Evolutionary conservation across 92 coral and sea anemone genomes (phyloP).

Genomic region (Siderastrea siderea): DNA sequence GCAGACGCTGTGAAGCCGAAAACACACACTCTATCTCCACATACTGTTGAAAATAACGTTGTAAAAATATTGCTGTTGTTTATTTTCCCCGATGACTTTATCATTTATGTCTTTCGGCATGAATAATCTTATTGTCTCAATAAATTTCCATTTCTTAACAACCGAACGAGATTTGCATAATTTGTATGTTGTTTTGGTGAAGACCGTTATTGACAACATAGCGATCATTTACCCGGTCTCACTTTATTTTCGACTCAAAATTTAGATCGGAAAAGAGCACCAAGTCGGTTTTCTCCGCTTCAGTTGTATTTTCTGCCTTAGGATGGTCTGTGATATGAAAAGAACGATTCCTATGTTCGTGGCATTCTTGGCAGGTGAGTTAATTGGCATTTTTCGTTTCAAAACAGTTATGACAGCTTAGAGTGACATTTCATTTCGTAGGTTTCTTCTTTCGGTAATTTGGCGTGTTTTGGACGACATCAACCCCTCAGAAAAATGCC

Average conservation of each 20-base stretch:
- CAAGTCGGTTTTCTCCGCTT: neutral
- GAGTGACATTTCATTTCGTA: neutral
- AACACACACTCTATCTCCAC: neutral
- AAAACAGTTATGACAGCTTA: neutral
- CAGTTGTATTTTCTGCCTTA: neutral
- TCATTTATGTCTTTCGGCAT: neutral
- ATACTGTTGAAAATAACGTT: neutral
- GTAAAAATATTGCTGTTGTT: neutral
- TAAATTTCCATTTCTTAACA: neutral
- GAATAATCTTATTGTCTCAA: neutral
- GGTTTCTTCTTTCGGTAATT: neutral
- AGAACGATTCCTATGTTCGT: neutral
- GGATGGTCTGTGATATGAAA: neutral
- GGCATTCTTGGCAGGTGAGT: conserved; percentile 6
- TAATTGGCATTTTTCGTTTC: neutral
- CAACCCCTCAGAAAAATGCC: too few relatives aligned
- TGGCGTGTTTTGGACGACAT: too few relatives aligned
- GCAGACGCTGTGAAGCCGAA: neutral
- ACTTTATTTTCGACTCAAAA: neutral
- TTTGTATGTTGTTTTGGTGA: neutral
- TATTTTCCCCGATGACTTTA: neutral
- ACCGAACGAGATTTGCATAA: conserved; percentile 12
- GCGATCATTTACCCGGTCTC: neutral
- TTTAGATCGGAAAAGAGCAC: neutral
- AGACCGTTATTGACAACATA: neutral